These are phyloP conservation scores for Callimico goeldii DNA, from an alignment of 2,797 vertebrate species.

Conservation along the genomic window DNA sequence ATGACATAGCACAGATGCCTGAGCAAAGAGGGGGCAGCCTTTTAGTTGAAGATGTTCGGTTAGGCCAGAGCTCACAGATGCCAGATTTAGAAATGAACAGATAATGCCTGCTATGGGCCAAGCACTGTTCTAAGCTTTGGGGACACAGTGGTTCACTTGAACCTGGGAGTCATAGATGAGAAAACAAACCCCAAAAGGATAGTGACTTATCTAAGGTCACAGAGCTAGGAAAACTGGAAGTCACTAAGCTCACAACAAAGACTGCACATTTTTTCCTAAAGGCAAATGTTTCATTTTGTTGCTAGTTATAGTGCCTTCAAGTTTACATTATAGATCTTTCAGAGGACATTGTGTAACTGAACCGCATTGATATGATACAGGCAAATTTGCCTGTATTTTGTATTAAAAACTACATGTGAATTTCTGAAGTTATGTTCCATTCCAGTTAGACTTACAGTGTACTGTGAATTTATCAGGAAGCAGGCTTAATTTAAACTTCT, in stretches of 20 bases:
- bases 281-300: constrained; percentile 18
- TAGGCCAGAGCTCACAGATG: background rate
- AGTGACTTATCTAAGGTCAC: background rate
- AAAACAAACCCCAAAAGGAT: background rate
- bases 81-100: background rate
- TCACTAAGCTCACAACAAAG: background rate
- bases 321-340: constrained; percentile 7
- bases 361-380: background rate
- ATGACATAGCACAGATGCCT: background rate
- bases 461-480: constrained; percentile 15
- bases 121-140: background rate
- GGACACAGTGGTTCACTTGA: background rate
- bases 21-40: background rate
- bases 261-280: background rate
- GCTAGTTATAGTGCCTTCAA: background rate
- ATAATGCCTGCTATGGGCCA: background rate
- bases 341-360: background rate
- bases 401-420: background rate
- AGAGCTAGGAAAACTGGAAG: background rate
- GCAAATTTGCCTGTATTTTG: background rate
- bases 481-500: background rate
- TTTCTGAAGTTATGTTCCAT: background rate
- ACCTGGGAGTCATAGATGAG: background rate
- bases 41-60: background rate
- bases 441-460: background rate